Evolutionary conservation across 2,888 invertebrate genomes (phyloP).

Genomic region (Aphidius colemani): DNA sequence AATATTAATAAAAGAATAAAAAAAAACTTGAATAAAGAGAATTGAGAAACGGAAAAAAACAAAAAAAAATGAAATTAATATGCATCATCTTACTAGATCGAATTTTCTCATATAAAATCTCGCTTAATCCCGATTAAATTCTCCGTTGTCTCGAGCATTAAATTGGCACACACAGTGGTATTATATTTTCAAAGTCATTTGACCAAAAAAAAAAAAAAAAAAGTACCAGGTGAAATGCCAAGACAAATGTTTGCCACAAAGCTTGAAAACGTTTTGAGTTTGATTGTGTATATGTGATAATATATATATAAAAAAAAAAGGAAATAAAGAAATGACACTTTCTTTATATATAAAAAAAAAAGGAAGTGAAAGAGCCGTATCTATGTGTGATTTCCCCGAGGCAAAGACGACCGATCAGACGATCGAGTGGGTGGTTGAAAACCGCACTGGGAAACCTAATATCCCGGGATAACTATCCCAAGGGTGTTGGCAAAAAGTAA

Average conservation of each 20-base stretch:
- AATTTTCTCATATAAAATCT: conserved; percentile 11
- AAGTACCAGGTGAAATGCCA: conserved; percentile 31
- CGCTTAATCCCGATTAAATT: conserved; percentile 18
- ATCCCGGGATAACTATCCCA: conserved; percentile 47
- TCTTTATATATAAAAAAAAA: conserved; percentile 24
- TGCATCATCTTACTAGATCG: no score
- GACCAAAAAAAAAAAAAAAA: conserved; percentile 27
- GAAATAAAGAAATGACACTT: no score
- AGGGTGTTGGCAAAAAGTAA: conserved; percentile 17
- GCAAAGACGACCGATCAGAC: conserved; percentile 57
- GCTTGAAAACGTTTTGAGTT: no score
- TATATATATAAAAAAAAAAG: no score
- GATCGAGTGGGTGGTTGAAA: conserved; percentile 59
- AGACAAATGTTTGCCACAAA: not conserved
- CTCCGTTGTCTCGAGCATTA: conserved; percentile 20
- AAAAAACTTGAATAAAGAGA: no score
- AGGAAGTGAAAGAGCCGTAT: conserved; percentile 45
- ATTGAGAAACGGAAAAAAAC: no score
- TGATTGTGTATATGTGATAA: no score
- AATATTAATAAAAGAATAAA: no score
- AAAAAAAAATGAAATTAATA: no score
- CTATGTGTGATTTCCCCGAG: conserved; percentile 58
- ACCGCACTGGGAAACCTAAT: conserved; percentile 59
- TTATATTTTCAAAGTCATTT: conserved; percentile 9
- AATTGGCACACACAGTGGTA: conserved; percentile 12